Evolutionary conservation across 2,888 invertebrate species (phyloP).

Genomic region (Agrypnus murinus): DNA sequence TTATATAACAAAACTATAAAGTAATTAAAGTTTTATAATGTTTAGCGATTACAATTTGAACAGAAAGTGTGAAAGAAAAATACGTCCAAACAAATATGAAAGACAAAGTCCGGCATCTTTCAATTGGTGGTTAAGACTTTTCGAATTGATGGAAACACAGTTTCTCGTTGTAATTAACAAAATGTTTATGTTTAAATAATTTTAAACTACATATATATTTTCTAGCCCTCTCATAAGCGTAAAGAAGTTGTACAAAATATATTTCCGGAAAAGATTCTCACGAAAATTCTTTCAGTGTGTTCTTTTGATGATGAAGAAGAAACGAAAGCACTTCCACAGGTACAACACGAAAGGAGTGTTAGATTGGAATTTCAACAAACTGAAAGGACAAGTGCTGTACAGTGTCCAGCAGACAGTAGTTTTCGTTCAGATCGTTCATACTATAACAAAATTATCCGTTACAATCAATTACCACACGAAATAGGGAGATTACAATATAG

Average conservation of each 20-base stretch:
- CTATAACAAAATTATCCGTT: no score
- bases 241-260: slow-evolving; percentile 34
- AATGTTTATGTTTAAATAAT: no score
- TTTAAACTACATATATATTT: background rate
- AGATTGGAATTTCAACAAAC: no score
- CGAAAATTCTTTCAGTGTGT: slow-evolving; percentile 35
- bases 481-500: no score
- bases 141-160: slow-evolving; percentile 63
- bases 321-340: no score
- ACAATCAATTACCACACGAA: no score
- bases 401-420: no score
- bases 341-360: no score
- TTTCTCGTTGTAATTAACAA: slow-evolving; percentile 58
- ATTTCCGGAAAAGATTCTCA: slow-evolving; percentile 35
- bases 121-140: slow-evolving; percentile 65
- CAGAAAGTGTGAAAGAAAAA: slow-evolving; percentile 50
- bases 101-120: slow-evolving; percentile 56
- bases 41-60: background rate
- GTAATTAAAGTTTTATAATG: no score
- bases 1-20: no score
- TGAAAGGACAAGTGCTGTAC: no score
- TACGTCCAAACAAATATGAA: slow-evolving; percentile 58
- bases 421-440: no score
- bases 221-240: slow-evolving; percentile 34
- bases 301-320: background rate